Base-by-base conservation (phyloP, 2,797 vertebrate genomes). In the Amblyopsis hoosieri region DNA sequence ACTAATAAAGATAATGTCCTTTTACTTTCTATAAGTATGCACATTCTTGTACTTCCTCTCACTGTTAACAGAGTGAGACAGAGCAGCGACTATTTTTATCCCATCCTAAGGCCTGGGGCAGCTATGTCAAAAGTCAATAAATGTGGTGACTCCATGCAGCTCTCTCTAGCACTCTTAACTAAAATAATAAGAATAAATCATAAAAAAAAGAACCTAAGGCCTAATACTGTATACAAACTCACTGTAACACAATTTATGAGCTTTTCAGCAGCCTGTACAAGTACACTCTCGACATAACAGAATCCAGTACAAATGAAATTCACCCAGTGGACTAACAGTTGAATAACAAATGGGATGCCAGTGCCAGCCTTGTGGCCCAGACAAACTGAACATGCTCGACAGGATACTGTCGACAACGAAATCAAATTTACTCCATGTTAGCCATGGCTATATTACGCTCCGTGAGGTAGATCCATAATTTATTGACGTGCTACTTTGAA, bases 111-210 rank as follows among this genome's bases (percentile, higher is more conserved):
- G 91, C 80, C 74, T 10, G 68, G 81, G 87, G 82, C 86, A 90
- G 87, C 86, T 88, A 87, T 90, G 87, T 88, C 89, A 88, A 83
- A 90, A 87, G 84, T 89, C 87, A 91, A 89, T 83, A 85, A 80
- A 85, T 83, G 66, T 67, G 66, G 76, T 73, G 68, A 86, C 79
- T 90, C 81, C 72, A 71, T 75, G 80, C 83, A 78, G 80, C 37
- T 60, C 57, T 1, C 69, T 76, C 51, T 63, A 62, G 56, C 75
- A 23, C 23, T 3, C 23, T 3, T 23, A 23, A n/a, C 29, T 15
- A 17, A 49, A n/a, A n/a, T 37, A 62, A 45, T n/a, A 59, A 6
- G 19, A 7, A 49, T 23, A 48, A 10, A 13, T 17, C 4, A n/a
- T 11, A 33, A 12, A 55, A 17, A 55, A 17, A 55, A 4, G 4